Base-by-base conservation (phyloP, 2,113 vertebrate genomes). In the Planiliza haematocheilus region DNA sequence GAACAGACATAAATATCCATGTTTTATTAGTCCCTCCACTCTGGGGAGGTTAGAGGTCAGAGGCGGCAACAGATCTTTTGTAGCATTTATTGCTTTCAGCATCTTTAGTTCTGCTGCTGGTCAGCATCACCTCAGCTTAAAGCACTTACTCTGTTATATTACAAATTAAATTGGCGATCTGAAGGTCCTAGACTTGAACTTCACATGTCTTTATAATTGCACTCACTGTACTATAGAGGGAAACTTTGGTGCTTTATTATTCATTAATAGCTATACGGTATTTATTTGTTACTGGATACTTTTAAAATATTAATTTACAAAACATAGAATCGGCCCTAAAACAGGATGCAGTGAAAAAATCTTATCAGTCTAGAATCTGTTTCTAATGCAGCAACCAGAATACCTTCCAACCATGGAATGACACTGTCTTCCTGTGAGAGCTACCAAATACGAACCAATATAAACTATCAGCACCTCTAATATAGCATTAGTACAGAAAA, bases 31-130 rank as follows among this genome's bases (percentile, higher is more conserved):
- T 70, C 41, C 51, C 16, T 48, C 39, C 17, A 16, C 2, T 34
- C 34, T 42, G 52, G 20, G 1, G 11, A 43, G 65, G 41, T 71
- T 50, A 46, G 50, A 70, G 48, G 17, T 79, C 51, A 56, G 56
- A 42, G 42, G 24, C 12, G 0, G 37, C 8, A 9, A 45, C 58
- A 77, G n/a, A 73, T 68, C 24, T 21, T 30, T 30, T 30, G 24
- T 30, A 30, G 24, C 24, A 30, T 30, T 30, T 30, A 30, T 30
- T 30, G 24, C 24, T 30, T 30, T 30, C 24, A 30, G 24, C 24
- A 36, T 38, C 18, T 13, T 45, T 11, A 59, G 43, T 41, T 60
- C 18, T 21, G 20, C 43, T 4, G 14, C 11, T 51, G 13, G 46
- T 67, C 61, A 56, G 11, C 0, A 11, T 17, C 12, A n/a, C n/a